phyloP scores from a whole-genome alignment of 2,888 invertebrate species.

The Oscheius onirici region DNA sequence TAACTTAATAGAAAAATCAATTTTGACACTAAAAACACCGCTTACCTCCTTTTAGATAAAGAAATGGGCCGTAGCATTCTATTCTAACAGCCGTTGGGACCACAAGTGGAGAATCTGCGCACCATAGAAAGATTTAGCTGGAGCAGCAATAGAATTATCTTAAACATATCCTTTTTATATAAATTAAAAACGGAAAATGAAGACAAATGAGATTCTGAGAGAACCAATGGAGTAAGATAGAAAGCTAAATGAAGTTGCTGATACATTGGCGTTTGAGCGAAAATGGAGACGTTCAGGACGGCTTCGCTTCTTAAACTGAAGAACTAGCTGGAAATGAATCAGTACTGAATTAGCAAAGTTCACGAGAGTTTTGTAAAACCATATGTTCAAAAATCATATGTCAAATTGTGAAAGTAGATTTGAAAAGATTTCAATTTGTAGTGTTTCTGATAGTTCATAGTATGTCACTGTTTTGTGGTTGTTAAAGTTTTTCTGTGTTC shows the following conservation, averaged over 20 bases:
- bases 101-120: conserved; percentile 4
- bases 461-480: too few species aligned
- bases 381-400: too few species aligned
- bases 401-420: too few species aligned
- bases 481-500: too few species aligned
- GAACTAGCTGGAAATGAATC: too few species aligned
- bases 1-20: neutral
- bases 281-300: too few species aligned
- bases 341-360: too few species aligned
- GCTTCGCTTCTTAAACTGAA: too few species aligned
- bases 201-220: neutral
- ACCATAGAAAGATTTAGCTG: neutral
- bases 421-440: too few species aligned
- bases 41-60: conserved; percentile 5
- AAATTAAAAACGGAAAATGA: neutral
- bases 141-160: neutral
- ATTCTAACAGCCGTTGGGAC: neutral
- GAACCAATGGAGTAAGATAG: neutral
- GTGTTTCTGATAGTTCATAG: too few species aligned
- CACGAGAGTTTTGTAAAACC: too few species aligned
- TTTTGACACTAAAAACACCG: neutral
- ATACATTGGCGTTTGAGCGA: too few species aligned
- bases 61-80: conserved; percentile 17
- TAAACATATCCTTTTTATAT: neutral
- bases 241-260: neutral